Conservation (phyloP, 2,888 invertebrate species). For the Seira sanloemensis region DNA sequence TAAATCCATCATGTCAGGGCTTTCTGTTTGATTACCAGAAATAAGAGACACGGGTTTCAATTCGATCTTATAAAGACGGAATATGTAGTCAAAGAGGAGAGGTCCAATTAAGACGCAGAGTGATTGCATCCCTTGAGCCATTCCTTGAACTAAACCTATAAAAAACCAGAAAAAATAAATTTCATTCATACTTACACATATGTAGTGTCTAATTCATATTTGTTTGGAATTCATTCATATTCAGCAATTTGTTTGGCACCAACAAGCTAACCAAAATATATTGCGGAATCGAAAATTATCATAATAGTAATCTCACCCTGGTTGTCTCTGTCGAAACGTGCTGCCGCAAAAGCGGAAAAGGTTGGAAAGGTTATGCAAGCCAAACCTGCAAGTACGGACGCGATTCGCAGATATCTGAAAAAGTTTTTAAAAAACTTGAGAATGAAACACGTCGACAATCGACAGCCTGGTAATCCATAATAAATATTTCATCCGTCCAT, state of each 20-base stretch:
- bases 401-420: no score
- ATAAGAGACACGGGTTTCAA: no score
- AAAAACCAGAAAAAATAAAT: background rate
- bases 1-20: no score
- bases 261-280: background rate
- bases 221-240: background rate
- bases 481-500: no score
- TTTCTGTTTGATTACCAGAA: no score
- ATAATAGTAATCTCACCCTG: constrained; percentile 82
- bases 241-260: background rate
- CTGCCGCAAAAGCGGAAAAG: constrained; percentile 98
- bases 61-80: constrained; percentile 87
- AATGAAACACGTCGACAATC: no score
- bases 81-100: constrained; percentile 98
- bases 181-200: background rate
- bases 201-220: background rate
- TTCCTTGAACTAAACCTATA: constrained; percentile 91
- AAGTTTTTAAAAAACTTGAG: no score
- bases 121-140: constrained; percentile 99
- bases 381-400: constrained; percentile 93
- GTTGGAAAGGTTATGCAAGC: constrained; percentile 99
- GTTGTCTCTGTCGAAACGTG: constrained; percentile 97
- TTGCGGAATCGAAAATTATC: background rate
- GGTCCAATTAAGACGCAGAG: constrained; percentile 98
- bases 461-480: no score